Percentiles rank a stretch among this genome's conserved stretches.
These are phyloP conservation scores for Semotilus atromaculatus DNA, from an alignment of 2,797 vertebrate species.

Conservation along the genomic window DNA sequence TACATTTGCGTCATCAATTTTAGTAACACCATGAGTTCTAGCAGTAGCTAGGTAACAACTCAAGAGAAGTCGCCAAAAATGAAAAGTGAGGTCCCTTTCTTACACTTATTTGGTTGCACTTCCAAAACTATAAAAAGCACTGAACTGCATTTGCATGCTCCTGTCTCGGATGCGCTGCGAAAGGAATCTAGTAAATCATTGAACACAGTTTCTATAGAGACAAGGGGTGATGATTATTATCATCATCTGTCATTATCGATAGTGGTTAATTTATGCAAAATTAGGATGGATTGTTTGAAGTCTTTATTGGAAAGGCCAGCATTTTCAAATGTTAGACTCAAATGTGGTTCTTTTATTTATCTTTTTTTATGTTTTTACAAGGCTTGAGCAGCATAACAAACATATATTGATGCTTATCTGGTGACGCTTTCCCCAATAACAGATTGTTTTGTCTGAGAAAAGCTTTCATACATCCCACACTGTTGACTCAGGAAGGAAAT, in stretches of 20 bases:
- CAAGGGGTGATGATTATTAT: background rate
- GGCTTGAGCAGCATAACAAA: background rate
- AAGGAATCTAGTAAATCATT: background rate
- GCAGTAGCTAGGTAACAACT: conserved; percentile 5
- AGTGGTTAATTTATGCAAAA: background rate
- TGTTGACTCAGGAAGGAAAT: background rate
- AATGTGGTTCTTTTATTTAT: background rate
- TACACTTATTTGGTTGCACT: background rate
- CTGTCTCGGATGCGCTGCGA: background rate
- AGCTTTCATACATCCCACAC: background rate
- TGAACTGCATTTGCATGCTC: background rate
- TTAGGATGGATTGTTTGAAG: background rate
- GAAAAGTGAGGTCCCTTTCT: background rate
- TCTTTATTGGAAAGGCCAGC: background rate
- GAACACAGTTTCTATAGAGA: background rate
- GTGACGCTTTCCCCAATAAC: background rate
- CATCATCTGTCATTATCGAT: background rate
- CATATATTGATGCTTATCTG: background rate
- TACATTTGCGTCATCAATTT: background rate
- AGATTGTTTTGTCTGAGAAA: background rate
- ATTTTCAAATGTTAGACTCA: background rate
- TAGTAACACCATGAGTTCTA: background rate
- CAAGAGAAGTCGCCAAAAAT: background rate
- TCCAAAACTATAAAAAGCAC: background rate
- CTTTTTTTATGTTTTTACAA: background rate